Percentiles rank a stretch among this genome's conserved stretches.
Conservation (phyloP, 2,888 invertebrate species). For the Myopa tessellatipennis region DNA sequence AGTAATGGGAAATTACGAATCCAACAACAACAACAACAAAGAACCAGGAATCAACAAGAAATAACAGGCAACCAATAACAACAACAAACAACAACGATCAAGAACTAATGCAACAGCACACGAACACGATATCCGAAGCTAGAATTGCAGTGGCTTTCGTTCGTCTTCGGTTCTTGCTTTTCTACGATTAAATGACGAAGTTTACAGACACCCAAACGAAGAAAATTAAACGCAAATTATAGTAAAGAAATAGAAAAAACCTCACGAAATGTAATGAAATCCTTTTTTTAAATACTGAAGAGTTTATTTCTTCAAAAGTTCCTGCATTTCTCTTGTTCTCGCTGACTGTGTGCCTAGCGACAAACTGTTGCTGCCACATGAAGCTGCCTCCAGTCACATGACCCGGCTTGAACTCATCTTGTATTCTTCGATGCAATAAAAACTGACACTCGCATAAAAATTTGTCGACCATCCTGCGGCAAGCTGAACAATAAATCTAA, state of each 20-base stretch:
- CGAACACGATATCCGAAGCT: too few species aligned
- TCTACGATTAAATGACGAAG: not conserved
- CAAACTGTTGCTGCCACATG: not conserved
- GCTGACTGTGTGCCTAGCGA: not conserved
- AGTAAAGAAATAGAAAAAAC: too few species aligned
- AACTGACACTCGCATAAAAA: conserved; percentile 2
- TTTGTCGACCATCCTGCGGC: not conserved
- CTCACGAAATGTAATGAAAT: too few species aligned
- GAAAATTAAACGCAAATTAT: too few species aligned
- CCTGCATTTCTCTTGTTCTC: not conserved
- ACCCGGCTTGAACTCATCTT: not conserved
- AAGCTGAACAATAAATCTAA: conserved; percentile 28
- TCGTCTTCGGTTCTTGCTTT: not conserved
- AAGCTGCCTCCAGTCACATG: not conserved
- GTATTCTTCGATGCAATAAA: not conserved
- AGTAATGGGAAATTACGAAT: conserved; percentile 43
- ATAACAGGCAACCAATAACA: not conserved
- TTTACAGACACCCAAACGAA: too few species aligned
- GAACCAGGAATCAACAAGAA: not conserved
- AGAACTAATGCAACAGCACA: not conserved
- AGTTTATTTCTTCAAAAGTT: not conserved
- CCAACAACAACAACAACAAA: conserved; percentile 25
- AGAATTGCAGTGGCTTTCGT: not conserved
- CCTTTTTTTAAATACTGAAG: too few species aligned
- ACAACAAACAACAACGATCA: conserved; percentile 19